Base-by-base conservation (phyloP, 2,888 invertebrate species). In the Cephus runcator region DNA sequence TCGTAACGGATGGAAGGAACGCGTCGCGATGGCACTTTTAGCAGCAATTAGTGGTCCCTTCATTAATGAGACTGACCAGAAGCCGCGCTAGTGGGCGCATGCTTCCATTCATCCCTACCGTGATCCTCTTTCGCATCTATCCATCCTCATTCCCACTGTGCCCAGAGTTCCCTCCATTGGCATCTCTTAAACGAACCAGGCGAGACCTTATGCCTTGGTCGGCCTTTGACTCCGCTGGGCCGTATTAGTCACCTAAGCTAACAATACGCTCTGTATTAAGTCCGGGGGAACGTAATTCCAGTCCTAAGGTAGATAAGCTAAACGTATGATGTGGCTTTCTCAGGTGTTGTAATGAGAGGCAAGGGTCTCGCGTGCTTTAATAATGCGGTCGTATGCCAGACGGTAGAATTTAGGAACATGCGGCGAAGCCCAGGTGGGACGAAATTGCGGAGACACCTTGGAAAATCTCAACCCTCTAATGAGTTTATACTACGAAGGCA, bases 251-350 rank as follows among this genome's bases (percentile, higher is more conserved):
- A 2, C 33, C 71, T 34, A 33, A 71, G 71, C 71, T 71, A 56
- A 71, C 71, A 71, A 71, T 31, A 34, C 71, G 71, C 71, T 31
- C 12, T 71, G 71, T 31, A 71, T 71, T 71, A 71, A 71, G 71
- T 71, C 69, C 69, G 69, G 30, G 15, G 73, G 73, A 69, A 71
- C 78, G 84, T 82, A 86, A 85, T 86, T 83, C 82, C 79, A 80
- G 86, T 76, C 79, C 80, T 85, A 85, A 85, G 83, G 84, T 86
- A 86, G 85, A 86, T 86, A 86, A 86, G 85, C 86, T 80, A 77
- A 86, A 85, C 81, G 82, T 86, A 86, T 83, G 84, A 83, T 73
- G 84, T 77, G 84, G 84, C 84, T 85, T 86, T 84, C 86, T 85
- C 86, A 84, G 84, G 81, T 81, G 85, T 83, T 80, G 81, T 86